Evolutionary conservation across 2,113 vertebrate species (phyloP), one percentile per base, ranked within the genome.

Genomic region (Cephalopholis sonnerati): DNA sequence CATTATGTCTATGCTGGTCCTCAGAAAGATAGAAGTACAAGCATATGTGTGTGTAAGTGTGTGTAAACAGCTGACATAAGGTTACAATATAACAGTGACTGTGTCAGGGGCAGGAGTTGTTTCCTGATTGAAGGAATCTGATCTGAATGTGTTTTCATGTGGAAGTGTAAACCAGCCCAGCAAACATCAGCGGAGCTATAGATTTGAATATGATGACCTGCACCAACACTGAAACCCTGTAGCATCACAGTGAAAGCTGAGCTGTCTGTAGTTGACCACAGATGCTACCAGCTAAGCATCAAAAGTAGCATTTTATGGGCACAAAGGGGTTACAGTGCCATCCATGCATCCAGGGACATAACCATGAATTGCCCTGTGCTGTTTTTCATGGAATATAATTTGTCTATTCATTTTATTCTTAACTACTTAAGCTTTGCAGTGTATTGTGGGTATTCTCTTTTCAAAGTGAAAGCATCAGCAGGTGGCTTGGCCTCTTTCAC

Each of bases 181-280:
- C 3, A 27, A 54, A 77, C 62, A 77, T 59, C 25, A 50, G 16
- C 25, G 18, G 7, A 17, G 10, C 36, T 46, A 57, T 57, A 77
- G 62, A 59, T 68, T 77, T 67, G 4, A 46, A 24, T 17, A 76
- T 16, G 22, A 44, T n/a, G n/a, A 44, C 41, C 41, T 44, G 41
- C 32, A 7, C 7, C 32, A 41, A 44, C 46, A 41, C 2, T 61
- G 55, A 54, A 41, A 62, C 8, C 25, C 65, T 79, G 76, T 57
- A 41, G 29, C 29, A 39, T 53, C 46, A 22, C 46, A 53, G 22
- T 70, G 77, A 62, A 39, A 77, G 13, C 8, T 36, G 41, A 62
- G 57, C 9, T 3, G 8, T 68, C 5, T 16, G 46, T 8, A 25
- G 69, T 27, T 5, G n/a, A 57, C 53, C 59, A 41, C 27, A 41